Base-by-base conservation (phyloP, 2,888 invertebrate species). In the Meiosimyza platycephala region DNA sequence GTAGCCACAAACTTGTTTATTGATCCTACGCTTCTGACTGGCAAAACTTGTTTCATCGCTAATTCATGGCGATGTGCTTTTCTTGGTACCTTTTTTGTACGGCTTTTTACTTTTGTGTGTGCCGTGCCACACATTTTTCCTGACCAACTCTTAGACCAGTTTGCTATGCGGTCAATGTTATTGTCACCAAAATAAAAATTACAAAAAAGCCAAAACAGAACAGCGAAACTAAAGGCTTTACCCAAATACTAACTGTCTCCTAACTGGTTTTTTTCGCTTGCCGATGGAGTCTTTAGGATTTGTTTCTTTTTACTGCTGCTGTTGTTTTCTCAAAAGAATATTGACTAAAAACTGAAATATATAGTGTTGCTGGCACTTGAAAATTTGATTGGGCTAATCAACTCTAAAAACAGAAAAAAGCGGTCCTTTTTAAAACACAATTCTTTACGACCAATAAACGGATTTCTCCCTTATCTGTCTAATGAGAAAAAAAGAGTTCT, bases 21-120 rank as follows among this genome's bases (percentile, higher is more conserved):
- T 51, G 69, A 50, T 60, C 59, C 54, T 50, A 28, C 50, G 47
- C 12, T 57, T 62, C 48, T 62, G 62, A 71, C 71, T 62, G 62
- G 65, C 71, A 54, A 73, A 73, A 75, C 75, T 68, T 40, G 75
- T 75, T 75, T 75, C 28, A 11, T 40, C 67, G 47, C 68, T 57
- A 59, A 52, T 66, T 28, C 11, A n/a, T 16, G 50, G 59, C 59
- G 28, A 59, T 50, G 22, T 68, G 47, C 59, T 18, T 62, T 33
- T 28, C 40, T 33, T 62, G 40, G 28, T 12, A 13, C 67, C 50
- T 22, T 50, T 50, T 16, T 47, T 68, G 28, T 52, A 16, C 48
- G 55, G 13, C 47, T 18, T 40, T 28, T 48, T 63, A 50, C 50
- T 63, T 13, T 63, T 47, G 64, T 50, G 18, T n/a, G 7, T 6